Conservation (phyloP, 2,113 vertebrate species). For the Cephalopholis sonnerati region DNA sequence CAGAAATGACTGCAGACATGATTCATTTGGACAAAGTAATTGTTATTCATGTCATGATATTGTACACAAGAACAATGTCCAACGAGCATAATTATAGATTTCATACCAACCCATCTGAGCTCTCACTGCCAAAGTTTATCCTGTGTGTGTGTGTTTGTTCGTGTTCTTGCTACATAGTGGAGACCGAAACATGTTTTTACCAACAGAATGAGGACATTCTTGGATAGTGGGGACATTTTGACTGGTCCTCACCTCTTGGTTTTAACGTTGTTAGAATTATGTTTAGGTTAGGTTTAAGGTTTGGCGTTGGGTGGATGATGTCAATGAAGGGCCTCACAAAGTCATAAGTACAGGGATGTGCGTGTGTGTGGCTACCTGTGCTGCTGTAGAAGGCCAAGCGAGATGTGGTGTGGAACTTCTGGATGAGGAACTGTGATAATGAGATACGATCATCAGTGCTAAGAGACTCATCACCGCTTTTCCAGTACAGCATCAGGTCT, state of each 20-base stretch:
- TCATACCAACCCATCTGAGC: not conserved
- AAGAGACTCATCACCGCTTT: conserved; percentile 94
- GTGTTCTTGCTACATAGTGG: no score
- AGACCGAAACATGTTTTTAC: no score
- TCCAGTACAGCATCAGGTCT: conserved; percentile 98
- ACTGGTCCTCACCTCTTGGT: no score
- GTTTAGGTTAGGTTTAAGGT: no score
- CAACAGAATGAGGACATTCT: no score
- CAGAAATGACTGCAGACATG: not conserved
- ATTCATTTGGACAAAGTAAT: not conserved
- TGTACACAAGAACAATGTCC: not conserved
- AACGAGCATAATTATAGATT: not conserved
- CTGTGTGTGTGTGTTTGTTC: not conserved
- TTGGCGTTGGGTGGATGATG: no score
- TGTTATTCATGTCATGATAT: not conserved
- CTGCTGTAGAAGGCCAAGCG: conserved; percentile 98
- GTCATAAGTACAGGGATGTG: not conserved
- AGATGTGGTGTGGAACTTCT: conserved; percentile 97
- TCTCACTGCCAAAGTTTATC: not conserved
- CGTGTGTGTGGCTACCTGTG: conserved; percentile 86
- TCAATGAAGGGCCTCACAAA: no score
- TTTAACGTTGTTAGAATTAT: no score
- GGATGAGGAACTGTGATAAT: conserved; percentile 98
- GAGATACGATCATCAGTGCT: conserved; percentile 96
- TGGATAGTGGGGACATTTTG: no score